Percentiles rank a stretch among this genome's conserved stretches.
Evolutionary conservation across 2,888 invertebrate species (phyloP).

Genomic region (Schizotus pectinicornis): DNA sequence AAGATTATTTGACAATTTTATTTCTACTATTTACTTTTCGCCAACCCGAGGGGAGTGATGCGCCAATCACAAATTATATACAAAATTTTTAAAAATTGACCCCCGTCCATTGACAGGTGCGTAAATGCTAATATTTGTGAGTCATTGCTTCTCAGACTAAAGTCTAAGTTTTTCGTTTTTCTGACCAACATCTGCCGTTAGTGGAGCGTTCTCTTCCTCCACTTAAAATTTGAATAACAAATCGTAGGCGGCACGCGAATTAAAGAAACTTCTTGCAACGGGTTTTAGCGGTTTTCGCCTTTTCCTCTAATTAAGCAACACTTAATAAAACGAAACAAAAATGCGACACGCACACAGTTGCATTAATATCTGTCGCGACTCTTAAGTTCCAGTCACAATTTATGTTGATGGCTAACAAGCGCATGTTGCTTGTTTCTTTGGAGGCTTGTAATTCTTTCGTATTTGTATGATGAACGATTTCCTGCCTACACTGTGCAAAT

Average conservation of each 20-base stretch:
- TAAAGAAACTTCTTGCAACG: conserved; percentile 5
- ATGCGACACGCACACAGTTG: conserved; percentile 34
- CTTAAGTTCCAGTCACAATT: conserved; percentile 45
- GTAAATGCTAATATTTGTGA: too few species aligned
- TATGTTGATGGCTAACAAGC: conserved; percentile 49
- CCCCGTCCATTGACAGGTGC: too few species aligned
- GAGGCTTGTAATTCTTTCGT: conserved; percentile 42
- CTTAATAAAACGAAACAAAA: conserved; percentile 34
- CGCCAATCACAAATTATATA: too few species aligned
- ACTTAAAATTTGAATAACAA: conserved; percentile 13
- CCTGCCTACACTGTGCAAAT: conserved; percentile 25
- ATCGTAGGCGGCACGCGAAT: conserved; percentile 10
- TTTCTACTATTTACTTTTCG: too few species aligned
- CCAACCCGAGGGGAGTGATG: too few species aligned
- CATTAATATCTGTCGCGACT: conserved; percentile 47
- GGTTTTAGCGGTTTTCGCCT: conserved; percentile 12
- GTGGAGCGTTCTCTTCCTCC: neutral
- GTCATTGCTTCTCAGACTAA: too few species aligned
- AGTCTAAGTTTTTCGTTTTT: conserved; percentile 2
- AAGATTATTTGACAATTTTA: too few species aligned
- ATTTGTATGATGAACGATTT: conserved; percentile 39
- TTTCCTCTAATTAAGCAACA: conserved; percentile 33
- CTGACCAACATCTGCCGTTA: conserved; percentile 3
- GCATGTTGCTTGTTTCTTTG: conserved; percentile 44
- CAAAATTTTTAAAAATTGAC: too few species aligned